Conservation (phyloP, 2,797 vertebrate species). For the Sphaeramia orbicularis region DNA sequence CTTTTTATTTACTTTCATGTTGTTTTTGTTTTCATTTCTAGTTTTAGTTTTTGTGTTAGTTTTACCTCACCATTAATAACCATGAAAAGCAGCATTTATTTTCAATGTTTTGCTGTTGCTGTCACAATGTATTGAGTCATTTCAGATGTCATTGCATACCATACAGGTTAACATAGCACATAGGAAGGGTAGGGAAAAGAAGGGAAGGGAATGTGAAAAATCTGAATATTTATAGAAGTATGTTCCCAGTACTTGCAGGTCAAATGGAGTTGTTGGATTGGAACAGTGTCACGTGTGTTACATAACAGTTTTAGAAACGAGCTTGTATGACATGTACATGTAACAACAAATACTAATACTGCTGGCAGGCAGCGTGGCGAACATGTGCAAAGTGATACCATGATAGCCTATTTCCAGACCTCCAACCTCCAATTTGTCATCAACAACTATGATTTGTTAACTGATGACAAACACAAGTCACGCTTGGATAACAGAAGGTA, state of each 20-base stretch:
- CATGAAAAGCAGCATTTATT: background rate
- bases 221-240: constrained; percentile 51
- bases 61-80: too few relatives aligned
- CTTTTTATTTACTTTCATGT: too few relatives aligned
- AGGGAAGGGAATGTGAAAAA: constrained; percentile 32
- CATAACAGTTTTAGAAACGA: constrained; percentile 37
- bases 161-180: constrained; percentile 1
- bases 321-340: constrained; percentile 40
- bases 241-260: constrained; percentile 22
- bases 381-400: constrained; percentile 24
- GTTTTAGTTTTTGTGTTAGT: too few relatives aligned
- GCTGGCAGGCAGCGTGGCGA: background rate
- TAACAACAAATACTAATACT: background rate
- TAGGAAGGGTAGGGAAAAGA: constrained; percentile 9
- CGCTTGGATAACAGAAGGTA: too few relatives aligned
- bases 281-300: constrained; percentile 17
- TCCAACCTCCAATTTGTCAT: too few relatives aligned
- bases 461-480: too few relatives aligned
- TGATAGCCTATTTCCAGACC: too few relatives aligned
- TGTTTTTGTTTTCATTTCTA: too few relatives aligned
- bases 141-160: background rate
- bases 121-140: background rate
- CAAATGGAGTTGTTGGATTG: constrained; percentile 9
- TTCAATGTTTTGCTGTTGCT: constrained; percentile 3
- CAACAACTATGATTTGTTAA: too few relatives aligned